A percentile compares a stretch with the other conserved stretches of the same genome.
phyloP scores from a whole-genome alignment of 2,113 vertebrate species.

The Amphiprion percula region DNA sequence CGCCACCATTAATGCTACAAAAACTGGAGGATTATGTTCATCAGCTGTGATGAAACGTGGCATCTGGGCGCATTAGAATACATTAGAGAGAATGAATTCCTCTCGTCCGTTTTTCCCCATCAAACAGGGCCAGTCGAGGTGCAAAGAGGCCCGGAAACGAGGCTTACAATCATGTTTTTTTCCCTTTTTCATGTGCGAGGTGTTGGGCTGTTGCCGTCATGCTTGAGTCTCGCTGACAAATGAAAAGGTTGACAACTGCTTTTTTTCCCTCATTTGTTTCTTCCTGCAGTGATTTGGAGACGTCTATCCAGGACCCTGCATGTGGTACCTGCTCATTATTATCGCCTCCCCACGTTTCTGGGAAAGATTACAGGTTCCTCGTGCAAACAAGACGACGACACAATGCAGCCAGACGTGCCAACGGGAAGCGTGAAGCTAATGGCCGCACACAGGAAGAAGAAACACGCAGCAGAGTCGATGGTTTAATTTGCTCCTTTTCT shows the following conservation, averaged over 20 bases:
- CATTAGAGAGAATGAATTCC: slow-evolving; percentile 63
- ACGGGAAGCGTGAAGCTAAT: slow-evolving; percentile 21
- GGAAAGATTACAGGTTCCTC: slow-evolving; percentile 53
- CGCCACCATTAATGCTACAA: slow-evolving; percentile 22
- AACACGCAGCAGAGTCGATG: neutral
- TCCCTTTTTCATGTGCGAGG: slow-evolving; percentile 17
- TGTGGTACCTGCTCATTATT: slow-evolving; percentile 44
- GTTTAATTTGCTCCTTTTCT: slow-evolving; percentile 28
- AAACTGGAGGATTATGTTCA: slow-evolving; percentile 16
- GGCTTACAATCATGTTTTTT: slow-evolving; percentile 28
- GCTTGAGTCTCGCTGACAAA: slow-evolving; percentile 65
- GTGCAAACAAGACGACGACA: slow-evolving; percentile 44
- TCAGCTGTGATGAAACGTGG: slow-evolving; percentile 48
- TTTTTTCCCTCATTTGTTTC: slow-evolving; percentile 41
- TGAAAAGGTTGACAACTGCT: slow-evolving; percentile 58
- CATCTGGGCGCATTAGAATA: slow-evolving; percentile 54
- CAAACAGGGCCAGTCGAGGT: neutral
- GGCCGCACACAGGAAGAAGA: slow-evolving; percentile 16
- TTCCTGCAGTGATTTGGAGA: slow-evolving; percentile 33
- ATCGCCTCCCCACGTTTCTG: slow-evolving; percentile 1
- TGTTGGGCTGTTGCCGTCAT: slow-evolving; percentile 20
- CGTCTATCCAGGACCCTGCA: neutral
- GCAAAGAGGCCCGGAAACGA: slow-evolving; percentile 22
- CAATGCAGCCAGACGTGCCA: slow-evolving; percentile 20
- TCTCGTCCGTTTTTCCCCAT: neutral